These are phyloP conservation scores for Sphaeridia pumilis DNA, from an alignment of 2,888 invertebrate species.

Conservation along the genomic window DNA sequence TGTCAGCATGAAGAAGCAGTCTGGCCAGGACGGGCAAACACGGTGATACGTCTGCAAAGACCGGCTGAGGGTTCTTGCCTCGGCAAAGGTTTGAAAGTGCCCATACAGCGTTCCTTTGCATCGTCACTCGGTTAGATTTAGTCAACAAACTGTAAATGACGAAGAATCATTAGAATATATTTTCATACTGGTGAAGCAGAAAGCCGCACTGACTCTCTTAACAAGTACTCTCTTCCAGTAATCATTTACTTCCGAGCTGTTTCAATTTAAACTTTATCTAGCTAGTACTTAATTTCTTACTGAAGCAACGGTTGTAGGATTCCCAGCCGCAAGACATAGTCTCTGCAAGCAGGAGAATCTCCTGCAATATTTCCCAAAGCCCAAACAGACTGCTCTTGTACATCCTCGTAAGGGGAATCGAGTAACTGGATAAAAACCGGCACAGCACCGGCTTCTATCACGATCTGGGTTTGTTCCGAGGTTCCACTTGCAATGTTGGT, in stretches of 20 bases:
- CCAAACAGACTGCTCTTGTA: constrained; percentile 92
- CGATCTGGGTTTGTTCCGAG: constrained; percentile 75
- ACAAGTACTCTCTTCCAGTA: too few species aligned
- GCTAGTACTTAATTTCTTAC: constrained; percentile 39
- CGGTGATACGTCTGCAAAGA: constrained; percentile 59
- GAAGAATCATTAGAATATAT: too few species aligned
- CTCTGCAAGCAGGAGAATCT: constrained; percentile 67
- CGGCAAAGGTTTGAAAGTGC: constrained; percentile 86
- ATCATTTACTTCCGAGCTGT: too few species aligned
- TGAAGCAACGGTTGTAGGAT: constrained; percentile 58
- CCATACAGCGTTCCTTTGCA: constrained; percentile 81
- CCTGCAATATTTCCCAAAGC: constrained; percentile 97
- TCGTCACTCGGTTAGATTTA: constrained; percentile 37
- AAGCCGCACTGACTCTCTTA: not conserved
- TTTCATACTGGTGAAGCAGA: not conserved
- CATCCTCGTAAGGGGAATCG: constrained; percentile 52
- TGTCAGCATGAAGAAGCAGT: constrained; percentile 58
- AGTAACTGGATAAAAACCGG: constrained; percentile 66
- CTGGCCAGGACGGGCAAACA: constrained; percentile 64
- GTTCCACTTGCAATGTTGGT: constrained; percentile 96
- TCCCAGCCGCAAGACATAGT: constrained; percentile 61
- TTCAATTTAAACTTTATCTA: not conserved
- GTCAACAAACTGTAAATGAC: not conserved
- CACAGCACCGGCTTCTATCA: constrained; percentile 75
- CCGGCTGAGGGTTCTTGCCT: constrained; percentile 83